Conservation (phyloP, 2,113 vertebrate genomes). For the Oncorhynchus keta region DNA sequence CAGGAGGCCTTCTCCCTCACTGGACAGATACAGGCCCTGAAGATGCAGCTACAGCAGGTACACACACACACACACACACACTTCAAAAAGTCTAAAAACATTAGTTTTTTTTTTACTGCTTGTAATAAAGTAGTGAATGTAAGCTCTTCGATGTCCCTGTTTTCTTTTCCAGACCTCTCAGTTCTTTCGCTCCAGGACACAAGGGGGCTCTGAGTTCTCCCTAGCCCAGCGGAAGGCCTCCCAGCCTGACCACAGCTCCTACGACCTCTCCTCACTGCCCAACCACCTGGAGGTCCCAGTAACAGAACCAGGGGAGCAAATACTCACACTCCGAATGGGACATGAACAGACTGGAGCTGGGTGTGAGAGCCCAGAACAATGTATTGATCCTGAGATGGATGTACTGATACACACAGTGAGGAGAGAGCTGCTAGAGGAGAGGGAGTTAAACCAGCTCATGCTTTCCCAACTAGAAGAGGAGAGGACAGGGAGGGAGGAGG, state of each 20-base stretch:
- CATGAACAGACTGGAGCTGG: constrained; percentile 29
- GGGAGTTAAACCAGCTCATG: constrained; percentile 50
- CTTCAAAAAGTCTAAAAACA: too few species aligned
- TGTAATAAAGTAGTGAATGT: not conserved
- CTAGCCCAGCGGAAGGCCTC: constrained; percentile 47
- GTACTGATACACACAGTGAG: constrained; percentile 59
- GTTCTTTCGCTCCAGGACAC: constrained; percentile 68
- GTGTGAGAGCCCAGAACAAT: constrained; percentile 31
- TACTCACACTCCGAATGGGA: too few species aligned
- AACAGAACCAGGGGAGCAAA: constrained; percentile 8
- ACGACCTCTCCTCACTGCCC: constrained; percentile 48
- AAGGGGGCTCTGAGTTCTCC: constrained; percentile 41
- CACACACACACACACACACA: not conserved
- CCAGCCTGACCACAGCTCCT: constrained; percentile 41
- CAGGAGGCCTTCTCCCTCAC: constrained; percentile 71
- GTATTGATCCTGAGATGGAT: constrained; percentile 19
- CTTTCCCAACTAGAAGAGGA: constrained; percentile 69
- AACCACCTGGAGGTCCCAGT: constrained; percentile 52
- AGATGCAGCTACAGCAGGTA: constrained; percentile 82
- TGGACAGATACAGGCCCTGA: constrained; percentile 73
- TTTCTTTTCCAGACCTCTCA: constrained; percentile 69
- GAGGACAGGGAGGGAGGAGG: constrained; percentile 57
- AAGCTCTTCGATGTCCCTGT: constrained; percentile 13
- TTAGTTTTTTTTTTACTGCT: not conserved
- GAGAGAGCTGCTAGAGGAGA: constrained; percentile 64